A percentile compares a stretch with the other conserved stretches of the same genome.
Evolutionary conservation across 1,140 invertebrate species (phyloP).

Genomic region (Aphis craccivora): DNA sequence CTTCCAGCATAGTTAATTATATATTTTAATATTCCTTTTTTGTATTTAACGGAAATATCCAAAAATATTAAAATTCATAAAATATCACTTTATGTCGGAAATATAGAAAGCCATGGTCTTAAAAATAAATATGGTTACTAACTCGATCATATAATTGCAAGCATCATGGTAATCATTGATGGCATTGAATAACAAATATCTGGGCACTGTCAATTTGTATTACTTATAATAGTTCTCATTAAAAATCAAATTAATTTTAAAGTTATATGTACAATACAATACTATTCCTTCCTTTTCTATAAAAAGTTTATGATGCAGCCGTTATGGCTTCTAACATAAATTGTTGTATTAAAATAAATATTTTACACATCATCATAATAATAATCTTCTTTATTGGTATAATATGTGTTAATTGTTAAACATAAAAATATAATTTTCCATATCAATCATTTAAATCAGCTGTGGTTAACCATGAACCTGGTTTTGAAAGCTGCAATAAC

Average conservation of each 20-base stretch:
- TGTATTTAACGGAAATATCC: neutral
- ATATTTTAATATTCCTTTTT: neutral
- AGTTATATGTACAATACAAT: neutral
- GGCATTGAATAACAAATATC: neutral
- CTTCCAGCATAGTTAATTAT: neutral
- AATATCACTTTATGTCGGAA: neutral
- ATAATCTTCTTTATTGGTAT: neutral
- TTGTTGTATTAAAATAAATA: neutral
- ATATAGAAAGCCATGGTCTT: neutral
- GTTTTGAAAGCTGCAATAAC: neutral
- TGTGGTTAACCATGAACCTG: conserved; percentile 15
- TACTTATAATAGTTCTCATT: conserved; percentile 1
- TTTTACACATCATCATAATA: neutral
- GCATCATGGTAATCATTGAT: neutral
- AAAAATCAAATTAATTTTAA: neutral
- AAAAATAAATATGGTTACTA: neutral
- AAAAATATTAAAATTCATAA: neutral
- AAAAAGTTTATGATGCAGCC: neutral
- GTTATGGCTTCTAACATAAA: neutral
- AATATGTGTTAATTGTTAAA: neutral
- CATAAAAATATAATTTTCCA: conserved; percentile 9
- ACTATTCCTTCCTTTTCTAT: neutral
- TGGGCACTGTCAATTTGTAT: neutral
- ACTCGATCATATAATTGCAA: neutral
- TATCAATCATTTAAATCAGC: neutral